phyloP scores from a whole-genome alignment of 2,797 vertebrate genomes.

The Fratercula arctica region DNA sequence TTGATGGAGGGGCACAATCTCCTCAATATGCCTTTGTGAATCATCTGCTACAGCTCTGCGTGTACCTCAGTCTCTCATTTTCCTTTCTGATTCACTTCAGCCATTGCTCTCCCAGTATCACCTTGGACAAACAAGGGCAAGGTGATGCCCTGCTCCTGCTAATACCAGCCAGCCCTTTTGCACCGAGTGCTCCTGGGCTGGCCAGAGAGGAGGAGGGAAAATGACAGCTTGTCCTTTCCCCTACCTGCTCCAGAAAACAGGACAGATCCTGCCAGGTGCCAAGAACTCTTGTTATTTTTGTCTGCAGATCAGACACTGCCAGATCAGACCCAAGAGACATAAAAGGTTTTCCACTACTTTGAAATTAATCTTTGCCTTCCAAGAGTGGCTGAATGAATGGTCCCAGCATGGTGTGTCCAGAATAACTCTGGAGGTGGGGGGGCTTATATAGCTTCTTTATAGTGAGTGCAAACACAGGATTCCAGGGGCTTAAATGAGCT shows the following conservation, averaged over 20 bases:
- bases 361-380: slow-evolving; percentile 20
- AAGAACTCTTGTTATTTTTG: slow-evolving; percentile 11
- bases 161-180: background rate
- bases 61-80: background rate
- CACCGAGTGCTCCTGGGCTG: background rate
- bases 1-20: background rate
- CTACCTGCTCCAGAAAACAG: background rate
- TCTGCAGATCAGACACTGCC: slow-evolving; percentile 9
- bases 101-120: background rate
- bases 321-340: slow-evolving; percentile 3
- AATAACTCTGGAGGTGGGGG: background rate
- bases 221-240: background rate
- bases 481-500: background rate
- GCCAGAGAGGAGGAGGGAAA: background rate
- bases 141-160: background rate
- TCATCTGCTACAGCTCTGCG: background rate
- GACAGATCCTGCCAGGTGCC: background rate
- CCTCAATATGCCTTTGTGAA: background rate
- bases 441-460: background rate
- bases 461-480: background rate
- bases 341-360: background rate
- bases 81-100: background rate
- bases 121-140: background rate
- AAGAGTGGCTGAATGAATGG: background rate
- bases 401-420: background rate